Conservation (phyloP, 2,797 vertebrate species). For the Catharus ustulatus region DNA sequence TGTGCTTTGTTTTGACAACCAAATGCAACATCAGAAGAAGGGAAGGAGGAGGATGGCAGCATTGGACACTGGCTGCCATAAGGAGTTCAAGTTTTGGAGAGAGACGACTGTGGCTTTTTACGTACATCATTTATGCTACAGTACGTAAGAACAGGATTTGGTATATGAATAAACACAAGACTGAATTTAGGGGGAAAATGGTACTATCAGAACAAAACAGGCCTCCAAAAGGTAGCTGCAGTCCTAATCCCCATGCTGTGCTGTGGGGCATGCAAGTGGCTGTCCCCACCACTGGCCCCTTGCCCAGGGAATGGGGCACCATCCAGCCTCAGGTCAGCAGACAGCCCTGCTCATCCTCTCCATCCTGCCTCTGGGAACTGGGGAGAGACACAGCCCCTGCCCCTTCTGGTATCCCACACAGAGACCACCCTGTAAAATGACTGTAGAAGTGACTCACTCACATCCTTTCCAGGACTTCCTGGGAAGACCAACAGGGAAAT, state of each 20-base stretch:
- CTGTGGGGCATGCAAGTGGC: accelerated
- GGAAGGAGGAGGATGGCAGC: not conserved
- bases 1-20: not conserved
- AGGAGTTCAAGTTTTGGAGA: not conserved
- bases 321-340: not conserved
- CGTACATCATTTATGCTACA: not conserved
- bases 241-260: not conserved
- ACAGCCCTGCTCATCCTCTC: not conserved
- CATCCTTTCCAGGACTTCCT: not conserved
- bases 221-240: not conserved
- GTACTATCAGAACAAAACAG: not conserved
- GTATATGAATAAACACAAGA: not conserved
- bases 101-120: not conserved
- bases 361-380: not conserved
- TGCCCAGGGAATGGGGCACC: accelerated
- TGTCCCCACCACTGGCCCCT: not conserved
- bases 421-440: not conserved
- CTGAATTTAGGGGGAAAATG: not conserved
- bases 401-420: accelerated
- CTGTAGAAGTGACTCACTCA: not conserved
- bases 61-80: not conserved
- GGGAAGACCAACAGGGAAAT: not conserved
- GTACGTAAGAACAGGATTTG: not conserved
- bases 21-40: not conserved
- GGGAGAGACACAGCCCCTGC: not conserved